Percentiles rank a stretch among this genome's conserved stretches.
phyloP scores from a whole-genome alignment of 64 coral and sea anemone genomes.

The Dendronephthya gigantea region DNA sequence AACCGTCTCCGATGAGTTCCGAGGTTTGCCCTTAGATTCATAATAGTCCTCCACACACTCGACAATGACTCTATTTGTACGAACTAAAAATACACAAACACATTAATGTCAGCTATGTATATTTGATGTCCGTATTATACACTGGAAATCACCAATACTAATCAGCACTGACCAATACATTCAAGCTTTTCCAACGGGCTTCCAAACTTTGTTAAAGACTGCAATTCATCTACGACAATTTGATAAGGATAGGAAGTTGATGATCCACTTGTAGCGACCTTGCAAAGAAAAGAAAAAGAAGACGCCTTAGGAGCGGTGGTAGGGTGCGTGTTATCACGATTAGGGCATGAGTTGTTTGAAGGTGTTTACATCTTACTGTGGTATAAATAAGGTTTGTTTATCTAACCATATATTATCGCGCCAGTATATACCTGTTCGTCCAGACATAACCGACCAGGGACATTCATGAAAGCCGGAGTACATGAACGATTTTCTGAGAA shows the following conservation, averaged over 20 bases:
- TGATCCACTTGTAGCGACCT: constrained; percentile 22
- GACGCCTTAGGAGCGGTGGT: too few relatives aligned
- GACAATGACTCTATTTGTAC: constrained; percentile 51
- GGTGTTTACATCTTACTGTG: too few relatives aligned
- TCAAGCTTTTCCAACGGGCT: constrained; percentile 86
- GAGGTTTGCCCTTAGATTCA: constrained; percentile 63
- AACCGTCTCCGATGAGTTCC: constrained; percentile 56
- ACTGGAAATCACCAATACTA: not conserved
- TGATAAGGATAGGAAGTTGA: constrained; percentile 74
- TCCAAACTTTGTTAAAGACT: constrained; percentile 46
- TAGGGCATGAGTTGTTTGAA: too few relatives aligned
- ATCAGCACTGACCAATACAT: constrained; percentile 56
- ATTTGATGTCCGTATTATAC: not conserved
- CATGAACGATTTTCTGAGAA: constrained; percentile 47
- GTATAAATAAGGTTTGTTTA: too few relatives aligned
- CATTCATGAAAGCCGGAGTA: constrained; percentile 41
- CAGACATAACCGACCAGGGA: constrained; percentile 55
- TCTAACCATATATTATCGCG: not conserved
- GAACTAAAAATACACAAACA: constrained; percentile 42
- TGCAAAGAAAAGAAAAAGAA: not conserved
- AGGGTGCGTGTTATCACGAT: too few relatives aligned
- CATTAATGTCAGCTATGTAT: not conserved
- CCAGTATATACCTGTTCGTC: constrained; percentile 41
- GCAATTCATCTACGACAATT: constrained; percentile 75
- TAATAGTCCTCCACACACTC: constrained; percentile 89